Percentiles rank a stretch among this genome's conserved stretches.
Conservation (phyloP, 2,888 invertebrate genomes). For the Rhagium mordax region DNA sequence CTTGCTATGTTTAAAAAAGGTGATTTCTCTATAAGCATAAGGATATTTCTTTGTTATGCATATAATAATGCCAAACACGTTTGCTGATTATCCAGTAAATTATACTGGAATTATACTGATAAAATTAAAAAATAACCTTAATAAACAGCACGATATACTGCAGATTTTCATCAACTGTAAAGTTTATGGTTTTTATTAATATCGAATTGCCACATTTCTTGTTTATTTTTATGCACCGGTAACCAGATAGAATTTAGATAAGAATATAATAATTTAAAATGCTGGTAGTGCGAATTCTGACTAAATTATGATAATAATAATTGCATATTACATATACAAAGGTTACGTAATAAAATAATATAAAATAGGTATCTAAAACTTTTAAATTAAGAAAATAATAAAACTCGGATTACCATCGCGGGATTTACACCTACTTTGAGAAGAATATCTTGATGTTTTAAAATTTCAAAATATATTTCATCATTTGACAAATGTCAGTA, state of each 20-base stretch:
- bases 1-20: conserved; percentile 5
- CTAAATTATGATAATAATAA: conserved; percentile 21
- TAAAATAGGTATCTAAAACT: not conserved
- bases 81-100: not conserved
- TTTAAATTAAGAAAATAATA: not conserved
- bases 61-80: not conserved
- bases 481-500: not conserved
- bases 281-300: not conserved
- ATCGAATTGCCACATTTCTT: conserved; percentile 12
- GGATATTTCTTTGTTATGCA: conserved; percentile 25
- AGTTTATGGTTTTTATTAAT: conserved; percentile 30
- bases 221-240: conserved; percentile 36
- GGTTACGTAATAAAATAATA: conserved; percentile 2
- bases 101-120: not conserved
- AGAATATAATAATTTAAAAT: conserved; percentile 18
- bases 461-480: not conserved
- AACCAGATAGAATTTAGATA: conserved; percentile 26
- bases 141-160: conserved; percentile 13
- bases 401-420: not conserved
- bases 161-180: conserved; percentile 23
- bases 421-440: not conserved
- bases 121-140: conserved; percentile 4
- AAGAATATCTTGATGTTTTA: not conserved
- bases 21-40: not conserved
- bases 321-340: conserved; percentile 13